Conservation (phyloP, 2,797 vertebrate species). For the Pelobates cultripes region DNA sequence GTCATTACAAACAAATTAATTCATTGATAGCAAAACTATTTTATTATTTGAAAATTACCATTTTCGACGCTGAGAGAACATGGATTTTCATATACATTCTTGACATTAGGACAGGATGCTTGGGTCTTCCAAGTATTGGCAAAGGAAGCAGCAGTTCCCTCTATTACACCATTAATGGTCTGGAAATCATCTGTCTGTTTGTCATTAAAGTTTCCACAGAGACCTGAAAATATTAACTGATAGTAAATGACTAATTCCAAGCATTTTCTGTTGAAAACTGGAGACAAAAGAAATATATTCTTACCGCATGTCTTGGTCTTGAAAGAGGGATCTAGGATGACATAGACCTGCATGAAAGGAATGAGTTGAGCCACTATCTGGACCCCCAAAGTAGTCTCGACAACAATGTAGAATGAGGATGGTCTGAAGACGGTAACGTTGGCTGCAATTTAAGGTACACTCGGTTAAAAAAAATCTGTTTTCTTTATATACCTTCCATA, state of each 20-base stretch:
- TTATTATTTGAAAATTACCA: conserved; percentile 58
- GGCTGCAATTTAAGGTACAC: conserved; percentile 56
- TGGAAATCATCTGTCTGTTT: conserved; percentile 74
- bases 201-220: conserved; percentile 76
- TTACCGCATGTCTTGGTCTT: conserved; percentile 74
- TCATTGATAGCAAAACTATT: neutral
- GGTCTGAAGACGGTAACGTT: conserved; percentile 74
- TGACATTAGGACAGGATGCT: conserved; percentile 64
- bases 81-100: conserved; percentile 70
- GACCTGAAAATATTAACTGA: conserved; percentile 60
- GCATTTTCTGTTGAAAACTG: neutral
- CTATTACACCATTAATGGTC: conserved; percentile 63
- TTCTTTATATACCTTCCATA: too few species aligned
- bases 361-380: conserved; percentile 70
- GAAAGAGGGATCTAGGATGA: conserved; percentile 63
- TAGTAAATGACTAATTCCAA: neutral
- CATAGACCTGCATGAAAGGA: conserved; percentile 73
- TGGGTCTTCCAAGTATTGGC: conserved; percentile 72
- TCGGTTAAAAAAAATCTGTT: too few species aligned
- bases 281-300: conserved; percentile 24
- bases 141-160: conserved; percentile 66
- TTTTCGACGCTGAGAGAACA: conserved; percentile 70
- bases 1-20: too few species aligned
- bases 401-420: conserved; percentile 72
- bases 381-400: conserved; percentile 67